phyloP scores from a whole-genome alignment of 1,140 invertebrate species.

The Drosophila nasuta region DNA sequence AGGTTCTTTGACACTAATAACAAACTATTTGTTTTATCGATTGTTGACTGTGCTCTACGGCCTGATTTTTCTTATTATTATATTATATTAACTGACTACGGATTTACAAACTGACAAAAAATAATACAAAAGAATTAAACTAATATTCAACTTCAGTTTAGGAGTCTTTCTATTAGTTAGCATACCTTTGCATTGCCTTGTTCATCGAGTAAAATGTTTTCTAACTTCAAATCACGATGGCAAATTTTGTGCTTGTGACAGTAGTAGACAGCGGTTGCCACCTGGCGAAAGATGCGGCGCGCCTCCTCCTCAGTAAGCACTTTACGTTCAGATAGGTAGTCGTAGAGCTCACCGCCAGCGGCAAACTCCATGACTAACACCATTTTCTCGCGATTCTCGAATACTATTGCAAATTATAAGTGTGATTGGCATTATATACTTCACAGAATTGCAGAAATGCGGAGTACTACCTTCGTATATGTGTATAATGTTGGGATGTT shows the following conservation, averaged over 20 bases:
- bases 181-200: slow-evolving; percentile 96
- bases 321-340: slow-evolving; percentile 97
- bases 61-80: too few relatives aligned
- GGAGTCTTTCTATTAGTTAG: not conserved
- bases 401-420: slow-evolving; percentile 88
- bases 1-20: too few relatives aligned
- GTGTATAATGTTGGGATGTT: slow-evolving; percentile 99
- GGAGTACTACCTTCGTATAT: slow-evolving; percentile 96
- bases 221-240: slow-evolving; percentile 99
- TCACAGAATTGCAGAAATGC: too few relatives aligned
- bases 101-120: not conserved
- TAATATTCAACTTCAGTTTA: slow-evolving; percentile 13
- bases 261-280: slow-evolving; percentile 98
- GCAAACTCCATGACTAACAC: slow-evolving; percentile 99
- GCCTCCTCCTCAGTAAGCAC: slow-evolving; percentile 96
- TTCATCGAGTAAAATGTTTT: slow-evolving; percentile 98
- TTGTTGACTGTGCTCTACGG: too few relatives aligned
- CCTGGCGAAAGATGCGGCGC: slow-evolving; percentile 97
- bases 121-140: not conserved
- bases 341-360: slow-evolving; percentile 98
- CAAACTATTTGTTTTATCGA: too few relatives aligned
- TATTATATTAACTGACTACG: too few relatives aligned
- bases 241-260: slow-evolving; percentile 99
- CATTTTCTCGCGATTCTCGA: slow-evolving; percentile 99
- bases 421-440: not conserved